Percentiles rank a stretch among this genome's conserved stretches.
Conservation (phyloP, 2,888 invertebrate genomes). For the Cephus pulcher region DNA sequence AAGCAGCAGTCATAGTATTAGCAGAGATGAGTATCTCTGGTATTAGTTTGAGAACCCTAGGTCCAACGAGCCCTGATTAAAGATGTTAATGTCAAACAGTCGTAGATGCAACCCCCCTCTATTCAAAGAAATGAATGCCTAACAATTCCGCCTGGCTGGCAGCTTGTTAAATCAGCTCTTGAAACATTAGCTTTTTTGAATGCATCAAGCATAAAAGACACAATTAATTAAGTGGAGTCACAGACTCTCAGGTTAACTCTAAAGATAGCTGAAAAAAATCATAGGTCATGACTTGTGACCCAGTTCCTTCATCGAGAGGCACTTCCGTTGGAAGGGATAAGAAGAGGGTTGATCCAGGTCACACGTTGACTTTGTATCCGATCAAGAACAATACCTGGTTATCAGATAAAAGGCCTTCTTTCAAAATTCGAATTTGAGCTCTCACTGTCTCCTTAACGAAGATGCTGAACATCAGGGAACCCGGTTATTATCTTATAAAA, state of each 20-base stretch:
- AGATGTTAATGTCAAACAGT: neutral
- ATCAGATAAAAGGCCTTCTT: no score
- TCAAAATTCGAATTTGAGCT: no score
- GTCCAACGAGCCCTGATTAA: neutral
- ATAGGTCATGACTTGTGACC: conserved; percentile 48
- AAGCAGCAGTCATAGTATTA: neutral
- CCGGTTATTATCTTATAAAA: no score
- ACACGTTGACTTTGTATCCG: no score
- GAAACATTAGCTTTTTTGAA: neutral
- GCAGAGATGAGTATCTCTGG: no score
- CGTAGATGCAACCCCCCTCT: neutral
- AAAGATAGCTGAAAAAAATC: neutral
- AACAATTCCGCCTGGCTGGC: neutral
- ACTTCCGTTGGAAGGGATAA: conserved; percentile 27
- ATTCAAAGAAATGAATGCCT: neutral
- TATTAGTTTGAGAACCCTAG: neutral
- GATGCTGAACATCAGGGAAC: no score
- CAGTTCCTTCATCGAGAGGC: conserved; percentile 47
- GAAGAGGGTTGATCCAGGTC: neutral
- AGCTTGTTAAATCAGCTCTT: neutral
- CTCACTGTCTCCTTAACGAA: no score
- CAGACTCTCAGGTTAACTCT: neutral
- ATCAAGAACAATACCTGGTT: no score
- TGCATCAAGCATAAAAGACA: neutral
- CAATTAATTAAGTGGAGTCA: neutral